These are phyloP conservation scores for Bufo bufo DNA, from an alignment of 2,113 vertebrate genomes.

Conservation along the genomic window DNA sequence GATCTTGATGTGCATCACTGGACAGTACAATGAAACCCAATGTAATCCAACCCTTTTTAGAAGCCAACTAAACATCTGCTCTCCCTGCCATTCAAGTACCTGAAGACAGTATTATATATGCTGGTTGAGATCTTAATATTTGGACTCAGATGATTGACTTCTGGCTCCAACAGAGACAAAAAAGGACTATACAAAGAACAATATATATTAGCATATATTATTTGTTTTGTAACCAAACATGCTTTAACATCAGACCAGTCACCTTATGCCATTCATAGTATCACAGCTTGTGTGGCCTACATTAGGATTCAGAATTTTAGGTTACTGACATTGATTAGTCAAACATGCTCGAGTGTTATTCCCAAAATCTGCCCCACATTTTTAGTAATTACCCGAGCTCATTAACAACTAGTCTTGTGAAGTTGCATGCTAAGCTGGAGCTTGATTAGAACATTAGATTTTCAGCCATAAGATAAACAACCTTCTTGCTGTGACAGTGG, in stretches of 20 bases:
- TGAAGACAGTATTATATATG: background rate
- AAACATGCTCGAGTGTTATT: background rate
- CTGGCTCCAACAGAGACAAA: too few species aligned
- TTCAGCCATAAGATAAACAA: slow-evolving; percentile 40
- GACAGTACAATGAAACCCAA: too few species aligned
- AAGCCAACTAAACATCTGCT: background rate
- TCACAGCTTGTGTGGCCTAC: background rate
- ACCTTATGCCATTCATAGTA: background rate
- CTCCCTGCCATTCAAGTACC: background rate
- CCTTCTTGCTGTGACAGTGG: slow-evolving; percentile 31
- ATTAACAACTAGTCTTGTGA: slow-evolving; percentile 1
- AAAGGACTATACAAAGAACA: background rate
- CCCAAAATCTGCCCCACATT: background rate
- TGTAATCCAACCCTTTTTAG: background rate
- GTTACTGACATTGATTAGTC: slow-evolving; percentile 33
- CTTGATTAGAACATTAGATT: slow-evolving; percentile 41
- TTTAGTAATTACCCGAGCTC: slow-evolving; percentile 22
- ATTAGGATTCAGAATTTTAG: background rate
- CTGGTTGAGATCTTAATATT: background rate
- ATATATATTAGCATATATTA: background rate
- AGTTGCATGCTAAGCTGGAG: slow-evolving; percentile 15
- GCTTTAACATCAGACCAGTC: background rate
- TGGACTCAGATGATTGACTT: too few species aligned
- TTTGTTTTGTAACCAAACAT: background rate
- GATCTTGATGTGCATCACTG: background rate